Evolutionary conservation across 2,113 vertebrate genomes (phyloP), one percentile per base, ranked within the genome.

Genomic region (Syngnathus typhle): DNA sequence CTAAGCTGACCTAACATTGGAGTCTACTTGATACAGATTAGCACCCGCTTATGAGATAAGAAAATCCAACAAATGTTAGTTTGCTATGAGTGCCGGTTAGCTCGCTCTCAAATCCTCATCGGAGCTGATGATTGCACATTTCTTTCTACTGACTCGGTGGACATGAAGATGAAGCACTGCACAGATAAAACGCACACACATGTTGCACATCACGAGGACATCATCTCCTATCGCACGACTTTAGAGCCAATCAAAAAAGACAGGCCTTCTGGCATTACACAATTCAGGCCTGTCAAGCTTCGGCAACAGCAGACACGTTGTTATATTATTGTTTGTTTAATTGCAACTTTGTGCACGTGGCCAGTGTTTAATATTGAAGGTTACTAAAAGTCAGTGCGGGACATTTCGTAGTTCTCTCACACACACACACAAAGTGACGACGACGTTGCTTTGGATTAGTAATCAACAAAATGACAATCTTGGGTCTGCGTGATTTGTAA

Each of bases 51-150:
- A 43, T 44, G 41, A 41, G n/a, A 23, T 60, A 19, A 37, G 8
- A 15, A 64, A 70, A 60, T 76, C 51, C 49, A 64, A 59, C 68
- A 44, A 73, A 44, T 65, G 27, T 84, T 82, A 69, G 60, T 82
- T 60, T 1, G 60, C 41, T 2, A 70, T 79, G 85, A 32, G 80
- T 84, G 80, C 85, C 89, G 27, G 88, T 90, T 87, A 89, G 88
- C 81, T 89, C 79, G 74, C 60, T 74, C n/a, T 70, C 72, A 47
- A n/a, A 61, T 23, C 60, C 72, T 65, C 64, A 69, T 71, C 52
- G 70, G 60, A 67, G 60, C 19, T 70, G 55, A 47, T 73, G 58
- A 65, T 32, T 55, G 49, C 56, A 55, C 56, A 58, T 68, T 64
- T 70, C n/a, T 68, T 64, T 70, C 21, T 19, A 67, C 72, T 61